phyloP scores from a whole-genome alignment of 2,113 vertebrate species.

The Chloropsis cyanopogon region DNA sequence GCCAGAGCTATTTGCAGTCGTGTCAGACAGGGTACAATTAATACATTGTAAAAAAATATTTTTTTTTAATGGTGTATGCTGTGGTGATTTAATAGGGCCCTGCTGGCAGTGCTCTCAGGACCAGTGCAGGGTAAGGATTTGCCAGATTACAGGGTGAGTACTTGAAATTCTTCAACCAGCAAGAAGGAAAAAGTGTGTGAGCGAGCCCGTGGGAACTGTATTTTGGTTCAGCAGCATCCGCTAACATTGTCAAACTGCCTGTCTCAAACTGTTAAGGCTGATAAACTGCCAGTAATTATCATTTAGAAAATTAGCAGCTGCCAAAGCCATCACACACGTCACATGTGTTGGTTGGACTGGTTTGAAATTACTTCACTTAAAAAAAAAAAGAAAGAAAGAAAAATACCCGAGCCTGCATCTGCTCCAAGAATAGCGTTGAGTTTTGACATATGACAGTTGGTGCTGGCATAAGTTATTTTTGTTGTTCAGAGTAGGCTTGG shows the following conservation, averaged over 20 bases:
- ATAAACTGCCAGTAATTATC: slow-evolving; percentile 34
- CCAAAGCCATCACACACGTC: background rate
- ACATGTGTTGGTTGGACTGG: background rate
- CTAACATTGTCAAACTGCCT: slow-evolving; percentile 31
- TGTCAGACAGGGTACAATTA: slow-evolving; percentile 58
- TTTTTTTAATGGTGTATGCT: background rate
- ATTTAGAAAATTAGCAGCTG: slow-evolving; percentile 14
- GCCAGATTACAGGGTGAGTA: background rate
- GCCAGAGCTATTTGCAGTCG: slow-evolving; percentile 45
- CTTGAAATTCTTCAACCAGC: background rate
- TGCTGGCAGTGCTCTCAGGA: slow-evolving; percentile 8
- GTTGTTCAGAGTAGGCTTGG: background rate
- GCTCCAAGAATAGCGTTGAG: slow-evolving; percentile 42
- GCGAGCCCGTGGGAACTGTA: background rate
- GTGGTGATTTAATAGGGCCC: slow-evolving; percentile 1
- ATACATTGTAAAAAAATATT: slow-evolving; percentile 31
- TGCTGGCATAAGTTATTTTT: slow-evolving; percentile 45
- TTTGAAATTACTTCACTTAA: background rate
- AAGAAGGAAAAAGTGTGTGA: background rate
- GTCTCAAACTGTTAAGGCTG: background rate
- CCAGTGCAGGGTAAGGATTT: background rate
- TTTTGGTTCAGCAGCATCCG: background rate
- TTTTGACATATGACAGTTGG: slow-evolving; percentile 51
- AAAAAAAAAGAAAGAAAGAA: background rate
- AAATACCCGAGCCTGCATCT: background rate